Percentiles rank a stretch among this genome's conserved stretches.
Conservation (phyloP, 2,888 invertebrate species). For the Ariolimax columbianus region DNA sequence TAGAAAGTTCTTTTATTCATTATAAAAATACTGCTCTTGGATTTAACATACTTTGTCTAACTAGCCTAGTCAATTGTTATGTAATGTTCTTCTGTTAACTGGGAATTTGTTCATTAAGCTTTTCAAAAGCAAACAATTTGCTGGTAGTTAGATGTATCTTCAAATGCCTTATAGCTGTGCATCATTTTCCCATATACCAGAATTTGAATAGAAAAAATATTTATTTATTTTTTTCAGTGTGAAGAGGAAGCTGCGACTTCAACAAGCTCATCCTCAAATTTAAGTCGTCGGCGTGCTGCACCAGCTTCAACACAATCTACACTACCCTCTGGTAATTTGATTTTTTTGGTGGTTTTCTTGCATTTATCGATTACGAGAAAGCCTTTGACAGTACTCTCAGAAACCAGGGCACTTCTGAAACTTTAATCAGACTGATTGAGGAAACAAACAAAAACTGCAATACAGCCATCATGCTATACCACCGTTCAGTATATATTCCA, state of each 20-base stretch:
- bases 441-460: neutral
- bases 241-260: neutral
- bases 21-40: no score
- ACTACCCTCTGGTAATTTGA: constrained; percentile 1
- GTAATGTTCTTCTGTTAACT: neutral
- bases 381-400: neutral
- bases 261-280: neutral
- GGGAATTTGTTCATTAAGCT: neutral
- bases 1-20: no score
- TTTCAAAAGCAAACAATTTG: neutral
- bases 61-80: no score
- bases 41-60: no score
- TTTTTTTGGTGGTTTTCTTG: neutral
- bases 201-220: neutral
- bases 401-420: neutral
- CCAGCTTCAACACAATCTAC: neutral
- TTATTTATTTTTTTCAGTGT: neutral
- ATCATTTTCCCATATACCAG: neutral
- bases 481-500: no score
- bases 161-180: neutral
- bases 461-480: no score
- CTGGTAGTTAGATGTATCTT: neutral
- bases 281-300: neutral
- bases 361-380: neutral
- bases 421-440: neutral